These are phyloP conservation scores for Cloeon dipterum DNA, from an alignment of 2,888 invertebrate species.

Conservation along the genomic window DNA sequence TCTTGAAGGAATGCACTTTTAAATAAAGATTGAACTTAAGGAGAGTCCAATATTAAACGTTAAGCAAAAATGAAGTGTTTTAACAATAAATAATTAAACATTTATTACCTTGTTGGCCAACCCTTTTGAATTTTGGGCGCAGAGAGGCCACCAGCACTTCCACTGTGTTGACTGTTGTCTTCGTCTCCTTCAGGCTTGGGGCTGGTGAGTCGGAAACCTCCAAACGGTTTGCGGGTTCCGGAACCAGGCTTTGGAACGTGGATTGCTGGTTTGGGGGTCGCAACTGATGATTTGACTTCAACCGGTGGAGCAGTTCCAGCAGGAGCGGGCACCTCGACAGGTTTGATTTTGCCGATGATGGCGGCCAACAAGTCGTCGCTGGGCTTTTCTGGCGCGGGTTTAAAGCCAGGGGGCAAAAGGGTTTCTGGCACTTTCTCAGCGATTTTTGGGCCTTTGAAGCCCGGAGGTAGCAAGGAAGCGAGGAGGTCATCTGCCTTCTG, in stretches of 20 bases:
- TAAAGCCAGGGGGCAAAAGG: conserved; percentile 4
- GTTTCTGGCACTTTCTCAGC: conserved; percentile 1
- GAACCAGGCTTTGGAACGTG: conserved; percentile 30
- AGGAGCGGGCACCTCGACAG: conserved; percentile 36
- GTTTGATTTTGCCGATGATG: conserved; percentile 21
- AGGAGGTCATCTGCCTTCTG: conserved; percentile 2
- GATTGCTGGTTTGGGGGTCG: conserved; percentile 2
- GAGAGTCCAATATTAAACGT: no score
- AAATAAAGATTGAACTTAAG: no score
- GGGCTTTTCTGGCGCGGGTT: neutral
- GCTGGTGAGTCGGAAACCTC: conserved; percentile 27
- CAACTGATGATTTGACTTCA: conserved; percentile 6
- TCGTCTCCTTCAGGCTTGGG: conserved; percentile 20
- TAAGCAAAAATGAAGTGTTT: no score
- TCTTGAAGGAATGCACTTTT: no score
- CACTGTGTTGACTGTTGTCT: neutral
- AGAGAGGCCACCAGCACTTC: conserved; percentile 17
- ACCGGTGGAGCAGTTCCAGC: conserved; percentile 21
- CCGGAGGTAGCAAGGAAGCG: conserved; percentile 6
- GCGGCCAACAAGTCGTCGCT: neutral
- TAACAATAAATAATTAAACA: no score
- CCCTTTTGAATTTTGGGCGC: conserved; percentile 57
- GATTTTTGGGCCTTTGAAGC: conserved; percentile 3
- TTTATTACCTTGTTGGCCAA: conserved; percentile 48
- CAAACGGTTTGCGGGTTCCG: conserved; percentile 23